Base-by-base conservation (phyloP, 2,113 vertebrate species). In the Ailuropoda melanoleuca region DNA sequence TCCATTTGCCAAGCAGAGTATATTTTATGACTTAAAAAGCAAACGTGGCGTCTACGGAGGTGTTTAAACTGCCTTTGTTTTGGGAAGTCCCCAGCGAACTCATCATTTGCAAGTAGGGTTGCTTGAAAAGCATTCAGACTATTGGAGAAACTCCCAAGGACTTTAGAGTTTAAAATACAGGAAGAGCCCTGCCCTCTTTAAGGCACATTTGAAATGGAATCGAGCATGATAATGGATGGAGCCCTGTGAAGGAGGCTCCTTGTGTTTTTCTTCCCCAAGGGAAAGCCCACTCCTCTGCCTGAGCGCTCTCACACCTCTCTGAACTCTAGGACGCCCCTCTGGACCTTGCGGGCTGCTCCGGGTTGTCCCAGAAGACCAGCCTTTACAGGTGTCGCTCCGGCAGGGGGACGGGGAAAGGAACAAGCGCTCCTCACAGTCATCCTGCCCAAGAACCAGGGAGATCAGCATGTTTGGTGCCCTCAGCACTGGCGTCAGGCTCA, bases 391-490 rank as follows among this genome's bases (percentile, higher is more conserved):
- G 96, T 92, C 0, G 10, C 11, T 34, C 43, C 7, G 13, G 60
- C 1, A 0, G 56, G 6, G 34, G 90, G 58, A 88, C 83, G 43
- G 43, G 43, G 43, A 43, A 23, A 43, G 43, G 43, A 5, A 43
- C 17, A 4, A n/a, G 87, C 70, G 11, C n/a, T 34, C 23, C 14
- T 4, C 1, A 3, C 2, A 24, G 11, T 23, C 15, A 9, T 23
- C 48, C 46, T 12, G 77, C 75, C 19, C 31, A 1, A 6, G 64
- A 19, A 31, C 70, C 6, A 0, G 50, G 78, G 48, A 19, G 43
- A 10, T 1, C 0, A 1, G 39, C 37, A 0, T 0, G 0, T 18
- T 0, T 34, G 1, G 23, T 0, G 2, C 19, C 53, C 83, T 6
- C 0, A 0, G n/a, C 17, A 1, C 37, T 6, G 37, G 15, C 2